Evolutionary conservation across 2,888 invertebrate genomes (phyloP), one percentile per base, ranked within the genome.

Genomic region (Pollenia griseotomentosa): DNA sequence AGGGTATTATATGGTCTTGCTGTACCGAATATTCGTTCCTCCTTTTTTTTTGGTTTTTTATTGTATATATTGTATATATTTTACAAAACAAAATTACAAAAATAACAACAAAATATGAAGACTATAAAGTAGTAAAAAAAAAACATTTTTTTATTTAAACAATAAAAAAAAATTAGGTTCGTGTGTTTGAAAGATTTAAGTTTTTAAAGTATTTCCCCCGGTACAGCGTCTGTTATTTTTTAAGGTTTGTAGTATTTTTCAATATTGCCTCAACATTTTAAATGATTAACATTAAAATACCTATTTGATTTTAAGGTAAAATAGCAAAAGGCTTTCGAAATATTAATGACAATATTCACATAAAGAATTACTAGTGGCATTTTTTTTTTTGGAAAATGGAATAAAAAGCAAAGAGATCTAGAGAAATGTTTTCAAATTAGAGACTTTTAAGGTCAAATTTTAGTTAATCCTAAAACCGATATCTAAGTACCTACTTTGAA

Each of bases 81-180:
- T 51, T 53, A 59, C 42, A 82, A 59, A 74, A 71, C 44, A 68
- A 59, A 66, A 71, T 42, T 19, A 33, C 2, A 59, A 59, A 1
- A 19, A 51, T 9, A 68, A 51, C 11, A 70, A 73, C 2, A 10
- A 83, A 53, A 53, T 61, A 53, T 82, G 11, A 82, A 12, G 44
- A 33, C 44, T 75, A 53, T 75, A 59, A 74, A 75, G 68, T 82
- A 68, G 66, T 63, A 65, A 40, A 61, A 61, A 33, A 40, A 48
- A 46, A 16, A 5, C 14, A 48, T 48, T 66, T 68, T 48, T 33
- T 66, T 70, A 23, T 55, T 53, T n/a, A 61, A 71, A 77, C 75
- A 83, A 75, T 42, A 68, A 75, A 85, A 78, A 77, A 46, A 80
- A 79, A 79, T 42, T 66, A 73, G 42, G 46, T 57, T 48, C 11